Evolutionary conservation across 1,140 invertebrate genomes (phyloP).

Genomic region (Helicoverpa zea): DNA sequence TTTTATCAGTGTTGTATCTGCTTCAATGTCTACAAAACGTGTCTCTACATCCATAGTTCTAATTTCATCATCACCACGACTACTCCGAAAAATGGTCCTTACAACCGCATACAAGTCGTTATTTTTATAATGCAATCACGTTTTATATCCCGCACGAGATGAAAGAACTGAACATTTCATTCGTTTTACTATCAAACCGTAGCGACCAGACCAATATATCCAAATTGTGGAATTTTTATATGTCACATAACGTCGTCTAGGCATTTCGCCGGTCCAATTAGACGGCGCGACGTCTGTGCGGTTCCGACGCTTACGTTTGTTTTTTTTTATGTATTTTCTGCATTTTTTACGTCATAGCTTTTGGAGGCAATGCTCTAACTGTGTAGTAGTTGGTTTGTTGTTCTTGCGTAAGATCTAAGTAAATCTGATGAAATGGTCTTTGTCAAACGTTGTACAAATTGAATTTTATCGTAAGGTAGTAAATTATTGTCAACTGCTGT

Average conservation of each 20-base stretch:
- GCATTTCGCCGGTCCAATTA: conserved; percentile 57
- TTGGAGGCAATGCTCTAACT: conserved; percentile 1
- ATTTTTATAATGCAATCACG: conserved; percentile 26
- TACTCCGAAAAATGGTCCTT: background rate
- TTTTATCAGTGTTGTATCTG: no score
- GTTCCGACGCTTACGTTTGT: conserved; percentile 4
- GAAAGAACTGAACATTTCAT: conserved; percentile 48
- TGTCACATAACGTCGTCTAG: conserved; percentile 65
- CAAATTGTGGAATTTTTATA: conserved; percentile 63
- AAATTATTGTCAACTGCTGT: background rate
- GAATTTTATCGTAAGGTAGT: background rate
- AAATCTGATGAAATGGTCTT: background rate
- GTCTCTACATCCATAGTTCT: no score
- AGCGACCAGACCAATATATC: conserved; percentile 61
- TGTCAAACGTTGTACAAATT: background rate
- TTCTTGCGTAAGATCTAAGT: background rate
- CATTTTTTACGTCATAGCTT: conserved; percentile 19
- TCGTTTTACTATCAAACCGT: conserved; percentile 26
- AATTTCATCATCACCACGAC: no score
- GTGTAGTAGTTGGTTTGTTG: background rate
- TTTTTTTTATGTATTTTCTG: background rate
- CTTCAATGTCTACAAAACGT: no score
- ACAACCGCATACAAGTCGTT: background rate
- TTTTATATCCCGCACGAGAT: conserved; percentile 29
- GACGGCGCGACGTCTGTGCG: conserved; percentile 15